Evolutionary conservation across 2,797 vertebrate species (phyloP).

Genomic region (Echiichthys vipera): DNA sequence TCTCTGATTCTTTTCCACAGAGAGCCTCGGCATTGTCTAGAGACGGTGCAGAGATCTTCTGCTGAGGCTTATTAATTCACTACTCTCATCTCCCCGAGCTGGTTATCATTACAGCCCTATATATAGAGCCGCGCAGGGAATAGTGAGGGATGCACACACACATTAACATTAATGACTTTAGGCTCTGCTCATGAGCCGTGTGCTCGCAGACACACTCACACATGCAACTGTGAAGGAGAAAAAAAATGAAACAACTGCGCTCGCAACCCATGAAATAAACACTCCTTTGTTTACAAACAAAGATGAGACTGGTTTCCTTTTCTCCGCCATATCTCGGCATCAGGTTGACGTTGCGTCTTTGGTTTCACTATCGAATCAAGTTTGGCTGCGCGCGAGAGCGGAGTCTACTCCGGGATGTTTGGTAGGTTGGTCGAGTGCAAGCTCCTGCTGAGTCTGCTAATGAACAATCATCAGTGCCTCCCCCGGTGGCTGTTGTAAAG

Average conservation of each 20-base stretch:
- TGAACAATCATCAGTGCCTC: slow-evolving; percentile 83
- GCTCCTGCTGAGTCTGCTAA: slow-evolving; percentile 84
- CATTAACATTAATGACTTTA: slow-evolving; percentile 87
- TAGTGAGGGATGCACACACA: slow-evolving; percentile 82
- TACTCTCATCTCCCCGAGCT: slow-evolving; percentile 84
- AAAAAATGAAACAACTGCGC: slow-evolving; percentile 37
- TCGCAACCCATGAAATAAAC: slow-evolving; percentile 61
- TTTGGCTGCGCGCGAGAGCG: slow-evolving; percentile 40
- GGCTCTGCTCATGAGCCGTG: slow-evolving; percentile 74
- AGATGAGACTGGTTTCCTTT: slow-evolving; percentile 46
- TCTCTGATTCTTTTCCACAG: slow-evolving; percentile 75
- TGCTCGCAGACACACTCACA: slow-evolving; percentile 55
- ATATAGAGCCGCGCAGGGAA: slow-evolving; percentile 86
- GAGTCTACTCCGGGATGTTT: slow-evolving; percentile 67
- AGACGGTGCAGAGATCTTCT: slow-evolving; percentile 82
- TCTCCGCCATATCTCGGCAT: slow-evolving; percentile 34
- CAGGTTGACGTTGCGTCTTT: slow-evolving; percentile 41
- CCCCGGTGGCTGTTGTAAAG: slow-evolving; percentile 77
- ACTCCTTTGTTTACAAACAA: slow-evolving; percentile 76
- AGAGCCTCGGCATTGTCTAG: slow-evolving; percentile 78
- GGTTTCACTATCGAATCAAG: slow-evolving; percentile 47
- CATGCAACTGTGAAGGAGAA: slow-evolving; percentile 52
- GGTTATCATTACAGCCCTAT: slow-evolving; percentile 88
- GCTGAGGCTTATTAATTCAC: slow-evolving; percentile 86
- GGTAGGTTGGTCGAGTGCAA: slow-evolving; percentile 62